Percentiles rank a stretch among this genome's conserved stretches.
phyloP scores from a whole-genome alignment of 2,113 vertebrate species.

The Garra rufa region DNA sequence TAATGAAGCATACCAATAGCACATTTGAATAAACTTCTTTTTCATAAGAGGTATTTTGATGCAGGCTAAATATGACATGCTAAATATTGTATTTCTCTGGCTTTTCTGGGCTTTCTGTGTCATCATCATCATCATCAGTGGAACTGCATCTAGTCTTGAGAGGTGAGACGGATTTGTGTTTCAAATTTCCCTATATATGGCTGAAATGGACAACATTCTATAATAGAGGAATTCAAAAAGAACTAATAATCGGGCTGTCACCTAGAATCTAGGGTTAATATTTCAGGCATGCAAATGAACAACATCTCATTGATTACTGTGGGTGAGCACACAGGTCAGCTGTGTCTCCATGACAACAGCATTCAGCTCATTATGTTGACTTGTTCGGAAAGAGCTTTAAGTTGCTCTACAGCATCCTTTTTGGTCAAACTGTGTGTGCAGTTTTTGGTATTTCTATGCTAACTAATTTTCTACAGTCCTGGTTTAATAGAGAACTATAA shows the following conservation, averaged over 20 bases:
- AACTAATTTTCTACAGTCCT: not conserved
- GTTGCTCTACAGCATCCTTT: not conserved
- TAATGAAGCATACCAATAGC: too few relatives aligned
- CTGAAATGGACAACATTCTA: not conserved
- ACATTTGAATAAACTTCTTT: too few relatives aligned
- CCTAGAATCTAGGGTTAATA: not conserved
- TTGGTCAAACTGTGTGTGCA: not conserved
- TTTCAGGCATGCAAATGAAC: constrained; percentile 11
- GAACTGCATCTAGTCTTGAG: not conserved
- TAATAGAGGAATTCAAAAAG: not conserved
- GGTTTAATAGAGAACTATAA: not conserved
- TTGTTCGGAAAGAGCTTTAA: not conserved
- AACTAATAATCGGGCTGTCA: not conserved
- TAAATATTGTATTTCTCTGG: too few relatives aligned
- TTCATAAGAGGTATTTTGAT: too few relatives aligned
- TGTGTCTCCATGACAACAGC: not conserved
- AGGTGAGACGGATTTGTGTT: not conserved
- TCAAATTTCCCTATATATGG: not conserved
- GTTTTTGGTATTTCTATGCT: not conserved
- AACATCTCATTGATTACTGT: not conserved
- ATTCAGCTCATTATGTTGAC: constrained; percentile 7
- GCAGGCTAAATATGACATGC: too few relatives aligned
- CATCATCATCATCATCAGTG: not conserved
- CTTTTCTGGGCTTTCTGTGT: too few relatives aligned
- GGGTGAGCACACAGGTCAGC: not conserved